These are phyloP conservation scores for Copidosoma aretas DNA, from an alignment of 2,888 invertebrate genomes.

Conservation along the genomic window DNA sequence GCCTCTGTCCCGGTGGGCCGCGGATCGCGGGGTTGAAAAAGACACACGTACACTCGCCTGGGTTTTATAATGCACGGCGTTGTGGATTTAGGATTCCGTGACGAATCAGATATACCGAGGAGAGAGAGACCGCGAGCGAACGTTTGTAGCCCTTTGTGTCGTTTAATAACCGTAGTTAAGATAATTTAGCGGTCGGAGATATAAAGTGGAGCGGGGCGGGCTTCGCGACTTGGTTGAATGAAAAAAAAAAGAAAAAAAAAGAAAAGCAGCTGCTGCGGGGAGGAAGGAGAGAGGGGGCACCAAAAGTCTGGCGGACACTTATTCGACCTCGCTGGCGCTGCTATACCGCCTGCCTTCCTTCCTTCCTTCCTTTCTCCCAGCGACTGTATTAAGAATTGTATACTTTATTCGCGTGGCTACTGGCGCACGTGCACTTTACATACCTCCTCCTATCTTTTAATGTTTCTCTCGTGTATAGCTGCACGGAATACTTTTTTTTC, in stretches of 20 bases:
- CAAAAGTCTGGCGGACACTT: background rate
- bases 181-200: constrained; percentile 18
- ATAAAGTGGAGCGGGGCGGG: constrained; percentile 14
- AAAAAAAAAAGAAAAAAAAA: constrained; percentile 3
- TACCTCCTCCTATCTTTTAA: background rate
- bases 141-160: constrained; percentile 25
- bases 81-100: constrained; percentile 23
- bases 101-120: constrained; percentile 29
- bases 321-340: background rate
- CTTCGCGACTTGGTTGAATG: constrained; percentile 27
- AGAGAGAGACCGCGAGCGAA: constrained; percentile 22
- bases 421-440: background rate
- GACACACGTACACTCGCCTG: constrained; percentile 6
- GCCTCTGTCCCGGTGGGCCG: constrained; percentile 12
- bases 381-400: background rate
- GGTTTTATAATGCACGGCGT: constrained; percentile 21
- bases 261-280: too few relatives aligned
- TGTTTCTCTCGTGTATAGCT: too few relatives aligned
- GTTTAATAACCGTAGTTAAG: constrained; percentile 28
- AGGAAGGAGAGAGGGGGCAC: background rate
- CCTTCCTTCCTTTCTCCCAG: background rate
- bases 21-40: background rate
- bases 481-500: too few relatives aligned
- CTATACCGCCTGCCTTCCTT: too few relatives aligned
- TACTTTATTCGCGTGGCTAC: background rate